Base-by-base conservation (phyloP, 2,888 invertebrate genomes). In the Listrodromus nycthemerus region DNA sequence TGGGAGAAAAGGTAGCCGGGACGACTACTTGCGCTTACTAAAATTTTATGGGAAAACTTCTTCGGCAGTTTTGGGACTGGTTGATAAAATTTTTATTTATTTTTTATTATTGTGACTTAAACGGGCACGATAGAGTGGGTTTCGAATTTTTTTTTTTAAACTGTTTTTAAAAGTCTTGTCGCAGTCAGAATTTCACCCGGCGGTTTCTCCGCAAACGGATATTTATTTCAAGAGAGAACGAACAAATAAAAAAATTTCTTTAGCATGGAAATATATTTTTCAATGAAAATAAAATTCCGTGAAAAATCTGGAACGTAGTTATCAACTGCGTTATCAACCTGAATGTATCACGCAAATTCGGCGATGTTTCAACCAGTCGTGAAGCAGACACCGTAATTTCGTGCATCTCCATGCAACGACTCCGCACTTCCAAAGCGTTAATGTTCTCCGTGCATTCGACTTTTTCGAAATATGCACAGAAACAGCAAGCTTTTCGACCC, bases 401-500 rank as follows among this genome's bases (percentile, higher is more conserved):
- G 21, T 58, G 58, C 2, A 58, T 37, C 30, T 21, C 37, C 7
- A 8, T 1, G 30, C 30, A 27, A 30, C 27, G 58, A 58, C 8
- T 58, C 27, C 2, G 13, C 13, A 30, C 58, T 27, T 41, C 27
- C 24, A 45, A 41, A 45, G 55, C 45, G 58, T 58, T 58, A 71
- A 45, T n/a, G 41, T 45, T 58, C 37, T 55, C 27, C 48, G 16
- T 24, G 27, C 13, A 8, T 70, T 52, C 55, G 52, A 52, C 10
- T 71, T 75, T 55, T 45, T 33, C 76, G 52, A 52, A 76, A 66
- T 76, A 27, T 76, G 2, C 52, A 37, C 2, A 33, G 37, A 33
- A 33, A 4, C 50, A 21, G 50, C 71, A 27, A 58, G 58, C 65
- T 41, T 48, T 48, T n/a, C 67, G 27, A 76, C 41, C 48, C 50